Percentiles rank a stretch among this genome's conserved stretches.
Conservation (phyloP, 2,888 invertebrate genomes). For the Sarcophaga caerulescens region DNA sequence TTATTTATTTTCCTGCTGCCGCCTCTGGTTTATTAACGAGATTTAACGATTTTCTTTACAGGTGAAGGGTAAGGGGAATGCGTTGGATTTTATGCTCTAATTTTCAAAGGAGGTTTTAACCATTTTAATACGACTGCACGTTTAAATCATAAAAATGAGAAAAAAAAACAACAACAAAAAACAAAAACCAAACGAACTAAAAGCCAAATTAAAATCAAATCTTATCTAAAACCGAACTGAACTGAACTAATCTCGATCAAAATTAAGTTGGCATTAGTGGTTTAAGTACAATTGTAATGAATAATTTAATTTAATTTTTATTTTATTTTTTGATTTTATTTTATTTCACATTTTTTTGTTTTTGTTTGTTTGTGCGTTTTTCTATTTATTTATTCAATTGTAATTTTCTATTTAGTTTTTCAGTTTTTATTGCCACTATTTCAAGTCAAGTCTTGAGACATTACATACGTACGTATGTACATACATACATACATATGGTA, state of each 20-base stretch:
- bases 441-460: background rate
- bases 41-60: background rate
- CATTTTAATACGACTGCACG: constrained; percentile 52
- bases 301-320: constrained; percentile 25
- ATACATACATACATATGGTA: no score
- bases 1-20: no score
- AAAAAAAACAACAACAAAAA: constrained; percentile 33
- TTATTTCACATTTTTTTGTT: background rate
- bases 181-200: no score
- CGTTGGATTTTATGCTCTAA: background rate
- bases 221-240: constrained; percentile 56
- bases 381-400: constrained; percentile 41
- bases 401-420: constrained; percentile 38
- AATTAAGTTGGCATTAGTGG: constrained; percentile 61
- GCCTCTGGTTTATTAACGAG: background rate
- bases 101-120: constrained; percentile 19
- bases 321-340: no score
- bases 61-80: background rate
- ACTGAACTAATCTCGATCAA: constrained; percentile 62
- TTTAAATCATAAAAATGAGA: constrained; percentile 66
- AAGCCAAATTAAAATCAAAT: constrained; percentile 44
- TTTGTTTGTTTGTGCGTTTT: background rate
- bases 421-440: constrained; percentile 32
- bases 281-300: constrained; percentile 62
- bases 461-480: no score